Evolutionary conservation across 2,113 vertebrate species (phyloP).

Genomic region (Cisticola juncidis): DNA sequence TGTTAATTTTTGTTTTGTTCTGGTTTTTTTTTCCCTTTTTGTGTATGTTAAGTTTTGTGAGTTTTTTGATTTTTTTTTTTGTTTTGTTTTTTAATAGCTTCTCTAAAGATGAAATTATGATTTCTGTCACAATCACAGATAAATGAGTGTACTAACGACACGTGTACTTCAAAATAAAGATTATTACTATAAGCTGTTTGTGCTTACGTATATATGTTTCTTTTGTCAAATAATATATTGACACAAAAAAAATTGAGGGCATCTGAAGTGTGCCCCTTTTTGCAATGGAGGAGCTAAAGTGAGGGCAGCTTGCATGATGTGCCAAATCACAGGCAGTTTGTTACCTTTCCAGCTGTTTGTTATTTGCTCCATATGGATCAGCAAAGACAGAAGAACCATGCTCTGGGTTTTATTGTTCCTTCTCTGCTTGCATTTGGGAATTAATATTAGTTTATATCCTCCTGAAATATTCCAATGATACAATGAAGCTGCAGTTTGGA

Average conservation of each 20-base stretch:
- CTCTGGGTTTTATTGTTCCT: background rate
- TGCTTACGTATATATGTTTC: background rate
- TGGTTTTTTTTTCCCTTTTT: background rate
- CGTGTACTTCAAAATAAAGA: background rate
- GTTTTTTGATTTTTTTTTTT: background rate
- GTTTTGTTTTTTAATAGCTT: background rate
- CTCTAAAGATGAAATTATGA: background rate
- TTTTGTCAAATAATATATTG: background rate
- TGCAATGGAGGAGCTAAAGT: background rate
- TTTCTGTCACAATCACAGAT: background rate
- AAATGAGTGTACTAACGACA: background rate
- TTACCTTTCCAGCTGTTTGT: background rate
- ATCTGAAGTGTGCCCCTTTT: background rate
- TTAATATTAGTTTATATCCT: background rate
- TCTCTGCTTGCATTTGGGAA: background rate
- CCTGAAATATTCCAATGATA: background rate
- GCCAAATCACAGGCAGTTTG: background rate
- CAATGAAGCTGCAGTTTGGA: background rate
- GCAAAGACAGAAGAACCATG: background rate
- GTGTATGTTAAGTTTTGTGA: background rate
- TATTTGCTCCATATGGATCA: background rate
- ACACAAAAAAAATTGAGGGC: background rate
- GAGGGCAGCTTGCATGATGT: background rate
- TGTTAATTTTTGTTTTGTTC: background rate
- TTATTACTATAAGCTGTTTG: background rate